Evolutionary conservation across 2,888 invertebrate genomes (phyloP).

Genomic region (Lordiphosa andalusiaca): DNA sequence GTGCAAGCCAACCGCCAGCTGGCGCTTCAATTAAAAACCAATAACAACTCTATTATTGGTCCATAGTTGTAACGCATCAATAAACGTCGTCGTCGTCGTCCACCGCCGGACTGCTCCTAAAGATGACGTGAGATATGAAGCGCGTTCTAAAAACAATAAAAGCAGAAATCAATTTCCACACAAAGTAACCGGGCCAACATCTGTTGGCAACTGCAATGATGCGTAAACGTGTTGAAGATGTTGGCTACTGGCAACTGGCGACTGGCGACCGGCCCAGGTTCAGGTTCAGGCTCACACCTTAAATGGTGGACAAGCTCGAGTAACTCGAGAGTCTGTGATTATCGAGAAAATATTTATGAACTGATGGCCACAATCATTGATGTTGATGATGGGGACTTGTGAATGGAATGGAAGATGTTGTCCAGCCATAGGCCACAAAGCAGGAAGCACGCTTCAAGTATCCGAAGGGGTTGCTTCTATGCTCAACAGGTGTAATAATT

Average conservation of each 20-base stretch:
- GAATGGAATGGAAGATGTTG: conserved; percentile 32
- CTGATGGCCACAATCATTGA: conserved; percentile 60
- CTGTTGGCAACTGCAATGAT: conserved; percentile 44
- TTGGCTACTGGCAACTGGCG: conserved; percentile 34
- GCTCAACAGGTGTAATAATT: conserved; percentile 79
- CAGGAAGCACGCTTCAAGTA: conserved; percentile 72
- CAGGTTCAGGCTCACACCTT: conserved; percentile 60
- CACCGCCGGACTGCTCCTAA: conserved; percentile 2
- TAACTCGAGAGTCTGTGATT: conserved; percentile 66
- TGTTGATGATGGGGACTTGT: conserved; percentile 39
- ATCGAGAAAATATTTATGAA: conserved; percentile 68
- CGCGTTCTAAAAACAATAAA: conserved; percentile 58
- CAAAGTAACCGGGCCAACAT: conserved; percentile 23
- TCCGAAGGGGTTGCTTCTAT: conserved; percentile 36
- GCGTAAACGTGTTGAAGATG: conserved; percentile 65
- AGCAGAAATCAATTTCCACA: conserved; percentile 69
- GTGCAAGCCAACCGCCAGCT: conserved; percentile 28
- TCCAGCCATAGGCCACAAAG: conserved; percentile 53
- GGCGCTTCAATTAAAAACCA: conserved; percentile 72
- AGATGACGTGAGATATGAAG: conserved; percentile 70
- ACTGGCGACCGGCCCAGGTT: conserved; percentile 26
- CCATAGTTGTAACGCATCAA: conserved; percentile 50
- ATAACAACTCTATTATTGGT: conserved; percentile 73
- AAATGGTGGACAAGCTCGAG: conserved; percentile 64
- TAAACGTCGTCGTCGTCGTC: conserved; percentile 44